These are phyloP conservation scores for Metridium senile DNA, from an alignment of 92 coral and sea anemone species.

Conservation along the genomic window DNA sequence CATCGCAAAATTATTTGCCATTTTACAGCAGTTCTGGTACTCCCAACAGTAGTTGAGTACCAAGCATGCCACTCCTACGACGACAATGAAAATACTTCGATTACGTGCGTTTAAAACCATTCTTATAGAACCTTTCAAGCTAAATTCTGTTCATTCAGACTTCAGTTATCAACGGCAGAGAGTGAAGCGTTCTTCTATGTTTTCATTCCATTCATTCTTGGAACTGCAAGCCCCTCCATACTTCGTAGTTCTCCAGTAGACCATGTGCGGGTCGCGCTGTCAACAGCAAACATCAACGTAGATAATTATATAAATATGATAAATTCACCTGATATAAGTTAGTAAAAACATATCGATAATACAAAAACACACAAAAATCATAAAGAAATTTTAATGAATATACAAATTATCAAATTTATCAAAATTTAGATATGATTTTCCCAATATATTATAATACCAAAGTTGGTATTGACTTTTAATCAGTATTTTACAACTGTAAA, in stretches of 20 bases:
- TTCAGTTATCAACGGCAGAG: no score
- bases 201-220: conserved; percentile 7
- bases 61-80: conserved; percentile 6
- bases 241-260: neutral
- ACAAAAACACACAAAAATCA: no score
- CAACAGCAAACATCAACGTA: neutral
- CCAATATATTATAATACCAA: no score
- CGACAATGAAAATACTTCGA: neutral
- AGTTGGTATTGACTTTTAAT: no score
- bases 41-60: conserved; percentile 8
- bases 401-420: no score
- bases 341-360: neutral
- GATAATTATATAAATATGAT: neutral
- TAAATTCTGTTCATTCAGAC: no score
- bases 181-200: no score
- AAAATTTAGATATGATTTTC: no score
- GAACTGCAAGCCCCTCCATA: neutral
- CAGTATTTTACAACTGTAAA: no score
- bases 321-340: neutral
- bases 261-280: neutral
- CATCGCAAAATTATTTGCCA: neutral
- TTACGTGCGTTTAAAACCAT: conserved; percentile 7
- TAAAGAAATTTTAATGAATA: no score
- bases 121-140: no score
- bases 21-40: neutral